Conservation (phyloP, 2,797 vertebrate species). For the Coluber constrictor region DNA sequence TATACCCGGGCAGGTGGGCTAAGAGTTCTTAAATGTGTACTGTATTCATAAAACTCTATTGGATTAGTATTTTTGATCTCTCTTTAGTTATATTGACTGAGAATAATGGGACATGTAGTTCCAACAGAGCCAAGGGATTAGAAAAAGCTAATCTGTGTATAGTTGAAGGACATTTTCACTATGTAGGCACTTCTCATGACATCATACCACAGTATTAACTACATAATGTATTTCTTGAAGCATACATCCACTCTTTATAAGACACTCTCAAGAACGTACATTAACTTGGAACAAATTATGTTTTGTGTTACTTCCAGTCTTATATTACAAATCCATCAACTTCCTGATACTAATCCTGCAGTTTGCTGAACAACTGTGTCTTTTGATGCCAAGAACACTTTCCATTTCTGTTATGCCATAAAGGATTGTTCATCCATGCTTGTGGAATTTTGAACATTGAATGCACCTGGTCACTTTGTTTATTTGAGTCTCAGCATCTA, state of each 20-base stretch:
- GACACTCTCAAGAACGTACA: background rate
- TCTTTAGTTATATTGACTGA: background rate
- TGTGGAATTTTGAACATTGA: background rate
- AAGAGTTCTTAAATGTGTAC: background rate
- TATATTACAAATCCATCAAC: conserved; percentile 6
- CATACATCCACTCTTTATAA: background rate
- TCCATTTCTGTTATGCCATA: background rate
- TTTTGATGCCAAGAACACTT: background rate
- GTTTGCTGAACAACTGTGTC: background rate
- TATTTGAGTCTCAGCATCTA: rapidly evolving
- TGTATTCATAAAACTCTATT: background rate
- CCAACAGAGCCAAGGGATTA: background rate
- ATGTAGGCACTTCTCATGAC: background rate
- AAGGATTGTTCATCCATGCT: background rate
- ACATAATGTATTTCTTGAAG: background rate
- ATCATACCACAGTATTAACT: background rate
- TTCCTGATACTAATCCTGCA: background rate
- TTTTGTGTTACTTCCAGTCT: background rate
- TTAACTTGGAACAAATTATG: background rate
- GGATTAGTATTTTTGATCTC: background rate
- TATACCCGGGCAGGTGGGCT: background rate
- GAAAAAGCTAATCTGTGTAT: background rate
- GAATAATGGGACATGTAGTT: background rate
- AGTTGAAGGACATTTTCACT: background rate
- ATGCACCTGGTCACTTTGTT: conserved; percentile 6